A percentile compares a stretch with the other conserved stretches of the same genome.
phyloP scores from a whole-genome alignment of 2,888 invertebrate species.

The Trichopria drosophilae region DNA sequence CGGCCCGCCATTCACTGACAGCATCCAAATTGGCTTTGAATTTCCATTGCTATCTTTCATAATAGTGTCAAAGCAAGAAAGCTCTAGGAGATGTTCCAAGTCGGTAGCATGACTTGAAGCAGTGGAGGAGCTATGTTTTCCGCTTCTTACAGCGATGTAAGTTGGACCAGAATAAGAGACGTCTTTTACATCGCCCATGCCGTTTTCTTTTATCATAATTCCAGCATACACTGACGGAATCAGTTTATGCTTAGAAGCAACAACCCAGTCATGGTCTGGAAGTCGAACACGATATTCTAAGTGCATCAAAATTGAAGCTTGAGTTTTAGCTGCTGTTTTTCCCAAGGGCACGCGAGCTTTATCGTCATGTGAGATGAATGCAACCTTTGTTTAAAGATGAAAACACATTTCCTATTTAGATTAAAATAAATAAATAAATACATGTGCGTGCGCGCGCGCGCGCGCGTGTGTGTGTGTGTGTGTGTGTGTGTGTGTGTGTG shows the following conservation, averaged over 20 bases:
- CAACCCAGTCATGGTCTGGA: constrained; percentile 47
- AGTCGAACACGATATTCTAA: constrained; percentile 38
- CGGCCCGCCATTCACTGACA: constrained; percentile 41
- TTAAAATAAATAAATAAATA: too few species aligned
- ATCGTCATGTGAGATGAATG: too few species aligned
- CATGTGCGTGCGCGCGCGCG: too few species aligned
- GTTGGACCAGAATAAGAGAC: constrained; percentile 55
- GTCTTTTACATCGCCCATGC: constrained; percentile 42
- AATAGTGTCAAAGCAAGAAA: constrained; percentile 32
- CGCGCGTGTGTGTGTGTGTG: too few species aligned
- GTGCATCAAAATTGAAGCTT: too few species aligned
- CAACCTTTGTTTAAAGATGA: too few species aligned
- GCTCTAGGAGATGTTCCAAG: constrained; percentile 16
- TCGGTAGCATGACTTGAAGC: constrained; percentile 39
- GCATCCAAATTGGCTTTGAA: constrained; percentile 46
- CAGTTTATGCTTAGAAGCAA: too few species aligned
- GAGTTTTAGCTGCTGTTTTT: too few species aligned
- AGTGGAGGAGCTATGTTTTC: constrained; percentile 41
- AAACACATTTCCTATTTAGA: too few species aligned
- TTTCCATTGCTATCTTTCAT: constrained; percentile 25
- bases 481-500: too few species aligned
- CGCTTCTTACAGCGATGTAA: constrained; percentile 48
- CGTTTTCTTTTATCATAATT: constrained; percentile 37
- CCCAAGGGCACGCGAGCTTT: too few species aligned
- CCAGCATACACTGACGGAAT: constrained; percentile 46